phyloP scores from a whole-genome alignment of 2,113 vertebrate genomes.

The Telmatochromis sp. region DNA sequence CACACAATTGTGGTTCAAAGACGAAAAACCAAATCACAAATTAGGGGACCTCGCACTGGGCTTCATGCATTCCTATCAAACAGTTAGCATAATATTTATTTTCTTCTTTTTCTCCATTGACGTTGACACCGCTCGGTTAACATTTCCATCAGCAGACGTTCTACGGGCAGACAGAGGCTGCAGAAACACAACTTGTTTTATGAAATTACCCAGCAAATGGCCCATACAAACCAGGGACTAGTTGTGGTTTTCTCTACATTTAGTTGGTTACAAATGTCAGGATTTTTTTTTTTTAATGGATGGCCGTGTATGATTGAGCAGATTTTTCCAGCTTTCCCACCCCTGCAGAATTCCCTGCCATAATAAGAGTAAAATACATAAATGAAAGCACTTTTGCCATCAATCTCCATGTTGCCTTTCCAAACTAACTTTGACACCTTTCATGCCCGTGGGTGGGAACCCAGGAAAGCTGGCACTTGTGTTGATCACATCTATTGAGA shows the following conservation, averaged over 20 bases:
- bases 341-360: constrained; percentile 32
- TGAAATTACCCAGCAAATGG: constrained; percentile 42
- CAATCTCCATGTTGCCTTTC: constrained; percentile 40
- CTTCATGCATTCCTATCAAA: constrained; percentile 20
- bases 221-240: constrained; percentile 40
- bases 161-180: constrained; percentile 14
- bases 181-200: constrained; percentile 23
- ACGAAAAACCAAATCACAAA: not conserved
- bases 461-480: constrained; percentile 7
- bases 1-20: not conserved
- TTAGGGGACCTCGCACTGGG: not conserved
- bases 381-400: constrained; percentile 63
- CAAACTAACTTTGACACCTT: constrained; percentile 59
- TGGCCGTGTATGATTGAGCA: constrained; percentile 54
- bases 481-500: not conserved
- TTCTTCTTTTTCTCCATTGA: constrained; percentile 14
- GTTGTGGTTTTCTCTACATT: constrained; percentile 61
- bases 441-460: constrained; percentile 28
- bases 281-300: constrained; percentile 15
- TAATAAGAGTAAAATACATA: constrained; percentile 53
- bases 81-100: constrained; percentile 24
- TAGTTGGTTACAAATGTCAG: constrained; percentile 54
- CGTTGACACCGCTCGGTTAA: constrained; percentile 36
- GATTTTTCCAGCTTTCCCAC: constrained; percentile 66
- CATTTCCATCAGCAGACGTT: constrained; percentile 52